Evolutionary conservation across 2,113 vertebrate genomes (phyloP).

Genomic region (Acanthochromis polyacanthus): DNA sequence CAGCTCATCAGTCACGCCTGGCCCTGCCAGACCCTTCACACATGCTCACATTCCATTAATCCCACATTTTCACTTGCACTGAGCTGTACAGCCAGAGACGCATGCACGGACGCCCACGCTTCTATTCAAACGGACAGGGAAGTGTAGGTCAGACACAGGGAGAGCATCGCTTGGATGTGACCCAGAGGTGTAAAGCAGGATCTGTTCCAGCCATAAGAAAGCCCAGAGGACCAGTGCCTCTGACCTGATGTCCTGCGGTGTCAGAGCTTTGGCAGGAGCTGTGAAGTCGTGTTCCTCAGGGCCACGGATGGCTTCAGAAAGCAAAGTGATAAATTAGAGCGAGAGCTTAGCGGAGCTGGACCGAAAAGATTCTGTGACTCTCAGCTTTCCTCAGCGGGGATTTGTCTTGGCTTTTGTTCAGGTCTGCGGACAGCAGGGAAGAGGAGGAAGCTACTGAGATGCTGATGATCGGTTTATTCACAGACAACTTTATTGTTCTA

Average conservation of each 20-base stretch:
- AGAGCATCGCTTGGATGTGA: constrained; percentile 27
- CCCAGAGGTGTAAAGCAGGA: constrained; percentile 51
- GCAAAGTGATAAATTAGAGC: constrained; percentile 42
- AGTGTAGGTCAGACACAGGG: background rate
- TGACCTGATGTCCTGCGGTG: constrained; percentile 52
- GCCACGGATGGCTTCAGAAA: constrained; percentile 23
- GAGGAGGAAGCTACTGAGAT: constrained; percentile 8
- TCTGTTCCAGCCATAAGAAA: constrained; percentile 33
- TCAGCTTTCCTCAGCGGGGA: constrained; percentile 23
- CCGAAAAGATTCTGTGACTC: constrained; percentile 15
- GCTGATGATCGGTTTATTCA: background rate
- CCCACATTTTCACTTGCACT: constrained; percentile 21
- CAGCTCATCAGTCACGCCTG: constrained; percentile 67
- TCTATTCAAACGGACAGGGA: constrained; percentile 13
- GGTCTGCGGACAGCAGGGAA: constrained; percentile 10
- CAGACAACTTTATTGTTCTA: constrained; percentile 15
- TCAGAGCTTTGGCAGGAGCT: constrained; percentile 41
- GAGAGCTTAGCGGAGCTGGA: constrained; percentile 32
- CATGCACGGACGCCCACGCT: constrained; percentile 8
- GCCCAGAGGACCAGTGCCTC: constrained; percentile 41
- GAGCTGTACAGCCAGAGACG: constrained; percentile 14
- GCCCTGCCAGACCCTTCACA: constrained; percentile 52
- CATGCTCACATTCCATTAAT: constrained; percentile 64
- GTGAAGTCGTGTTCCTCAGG: constrained; percentile 55
- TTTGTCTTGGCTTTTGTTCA: constrained; percentile 7